Percentiles rank a stretch among this genome's conserved stretches.
Conservation (phyloP, 2,888 invertebrate species). For the Crocallis elinguaria region DNA sequence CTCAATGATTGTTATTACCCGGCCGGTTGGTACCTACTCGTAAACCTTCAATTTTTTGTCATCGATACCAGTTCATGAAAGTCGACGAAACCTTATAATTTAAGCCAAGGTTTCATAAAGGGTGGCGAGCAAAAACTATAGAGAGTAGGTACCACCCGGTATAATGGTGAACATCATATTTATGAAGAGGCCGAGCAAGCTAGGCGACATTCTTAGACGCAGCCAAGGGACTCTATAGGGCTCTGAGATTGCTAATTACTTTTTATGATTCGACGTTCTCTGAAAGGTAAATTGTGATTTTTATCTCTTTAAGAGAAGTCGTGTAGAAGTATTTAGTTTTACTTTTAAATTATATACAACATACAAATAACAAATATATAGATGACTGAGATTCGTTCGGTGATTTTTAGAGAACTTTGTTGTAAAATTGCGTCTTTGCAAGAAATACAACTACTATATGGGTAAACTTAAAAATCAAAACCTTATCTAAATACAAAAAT, state of each 20-base stretch:
- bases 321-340: neutral
- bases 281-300: neutral
- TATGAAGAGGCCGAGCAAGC: constrained; percentile 68
- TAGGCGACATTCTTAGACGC: constrained; percentile 73
- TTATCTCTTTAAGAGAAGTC: neutral
- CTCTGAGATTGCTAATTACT: constrained; percentile 52
- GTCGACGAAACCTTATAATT: constrained; percentile 45
- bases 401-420: neutral
- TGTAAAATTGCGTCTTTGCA: too few relatives aligned
- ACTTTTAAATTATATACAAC: neutral
- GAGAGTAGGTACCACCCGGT: constrained; percentile 51
- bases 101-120: constrained; percentile 47
- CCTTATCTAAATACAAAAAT: too few relatives aligned
- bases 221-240: constrained; percentile 41
- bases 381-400: neutral
- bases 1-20: neutral
- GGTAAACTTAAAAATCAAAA: too few relatives aligned
- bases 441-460: too few relatives aligned
- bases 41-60: constrained; percentile 28
- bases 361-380: neutral
- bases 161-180: constrained; percentile 79
- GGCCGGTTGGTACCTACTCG: constrained; percentile 10
- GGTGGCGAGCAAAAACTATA: constrained; percentile 60
- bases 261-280: constrained; percentile 27
- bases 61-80: constrained; percentile 22